A percentile compares a stretch with the other conserved stretches of the same genome.
phyloP scores from a whole-genome alignment of 2,113 vertebrate species.

The Piaya cayana region DNA sequence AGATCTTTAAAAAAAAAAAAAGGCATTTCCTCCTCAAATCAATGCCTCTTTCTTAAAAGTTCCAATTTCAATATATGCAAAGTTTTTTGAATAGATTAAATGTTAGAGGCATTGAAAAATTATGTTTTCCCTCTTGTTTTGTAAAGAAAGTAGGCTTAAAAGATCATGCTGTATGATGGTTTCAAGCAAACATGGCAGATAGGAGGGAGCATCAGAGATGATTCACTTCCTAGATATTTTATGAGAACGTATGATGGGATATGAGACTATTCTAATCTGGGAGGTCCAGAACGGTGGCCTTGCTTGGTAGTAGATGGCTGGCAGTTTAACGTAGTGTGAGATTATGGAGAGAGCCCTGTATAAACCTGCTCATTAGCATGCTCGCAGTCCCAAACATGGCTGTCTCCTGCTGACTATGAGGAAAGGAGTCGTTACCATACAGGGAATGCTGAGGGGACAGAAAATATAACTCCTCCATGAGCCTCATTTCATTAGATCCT shows the following conservation, averaged over 20 bases:
- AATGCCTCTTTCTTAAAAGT: neutral
- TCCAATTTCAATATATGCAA: neutral
- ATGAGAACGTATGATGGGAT: neutral
- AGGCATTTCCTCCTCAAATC: neutral
- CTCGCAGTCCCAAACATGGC: rapidly evolving
- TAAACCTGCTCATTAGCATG: neutral
- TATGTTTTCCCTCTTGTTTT: neutral
- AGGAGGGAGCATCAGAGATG: neutral
- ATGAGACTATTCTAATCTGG: too few species aligned
- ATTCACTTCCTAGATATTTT: neutral
- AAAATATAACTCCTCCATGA: neutral
- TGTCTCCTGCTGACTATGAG: neutral
- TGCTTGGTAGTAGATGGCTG: neutral
- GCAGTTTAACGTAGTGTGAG: neutral
- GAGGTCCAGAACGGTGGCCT: neutral
- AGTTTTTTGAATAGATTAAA: neutral
- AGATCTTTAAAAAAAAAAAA: neutral
- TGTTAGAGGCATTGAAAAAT: neutral
- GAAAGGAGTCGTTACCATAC: neutral
- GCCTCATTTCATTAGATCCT: neutral
- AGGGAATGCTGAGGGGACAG: neutral
- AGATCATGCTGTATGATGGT: neutral
- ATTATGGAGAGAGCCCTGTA: neutral
- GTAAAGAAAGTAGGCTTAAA: neutral
- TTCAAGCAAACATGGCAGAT: neutral